Evolutionary conservation across 2,113 vertebrate species (phyloP), one percentile per base, ranked within the genome.

Genomic region (Psettodes erumei): DNA sequence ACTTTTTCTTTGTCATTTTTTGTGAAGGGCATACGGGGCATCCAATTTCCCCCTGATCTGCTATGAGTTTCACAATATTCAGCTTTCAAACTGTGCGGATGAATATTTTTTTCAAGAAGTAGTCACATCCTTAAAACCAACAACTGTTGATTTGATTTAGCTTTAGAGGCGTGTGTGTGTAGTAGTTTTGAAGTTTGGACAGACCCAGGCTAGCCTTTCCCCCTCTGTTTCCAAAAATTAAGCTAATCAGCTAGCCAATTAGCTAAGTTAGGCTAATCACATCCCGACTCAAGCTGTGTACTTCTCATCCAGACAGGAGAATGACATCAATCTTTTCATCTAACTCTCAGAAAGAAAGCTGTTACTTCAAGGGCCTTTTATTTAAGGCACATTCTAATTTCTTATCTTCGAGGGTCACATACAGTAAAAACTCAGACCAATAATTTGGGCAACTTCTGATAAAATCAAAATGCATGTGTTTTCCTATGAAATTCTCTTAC

Each of bases 301-400:
- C 8, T 47, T 37, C 12, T 28, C 40, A 58, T 55, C n/a, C n/a
- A n/a, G n/a, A n/a, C n/a, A n/a, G n/a, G n/a, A n/a, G n/a, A 25
- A 62, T 33, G 35, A 68, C n/a, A 8, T 12, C 6, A 54, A 30
- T 54, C 50, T 54, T 50, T 21, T 35, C n/a, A 19, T 53, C 35
- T 40, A 25, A 15, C 25, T 33, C 25, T 40, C 63, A 74, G 32
- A 30, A 21, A 47, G 16, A 73, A 40, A 43, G 3, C 11, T 51
- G 5, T 74, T 56, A n/a, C 47, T 50, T 43, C 21, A 48, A 58
- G 58, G 56, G 62, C 63, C 85, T 83, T 83, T 65, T 59, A 76
- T 71, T 68, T 81, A 83, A 84, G 80, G 81, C 48, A 50, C 70
- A 74, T 74, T 63, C 42, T 43, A n/a, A 83, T 79, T 67, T 38